Evolutionary conservation across 2,888 invertebrate genomes (phyloP).

Genomic region (Eutolmus rufibarbis): DNA sequence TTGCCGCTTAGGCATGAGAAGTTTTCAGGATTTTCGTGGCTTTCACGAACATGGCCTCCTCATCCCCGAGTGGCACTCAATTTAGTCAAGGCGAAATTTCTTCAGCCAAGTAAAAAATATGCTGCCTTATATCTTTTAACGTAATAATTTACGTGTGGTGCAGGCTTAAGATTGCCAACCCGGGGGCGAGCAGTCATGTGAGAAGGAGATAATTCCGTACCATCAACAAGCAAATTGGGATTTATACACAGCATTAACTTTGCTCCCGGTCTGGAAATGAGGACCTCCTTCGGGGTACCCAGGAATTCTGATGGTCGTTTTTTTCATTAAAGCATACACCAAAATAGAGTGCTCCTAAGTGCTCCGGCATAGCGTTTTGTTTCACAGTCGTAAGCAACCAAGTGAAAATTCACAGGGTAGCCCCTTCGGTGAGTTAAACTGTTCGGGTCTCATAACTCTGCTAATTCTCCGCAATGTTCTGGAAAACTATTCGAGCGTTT

Average conservation of each 20-base stretch:
- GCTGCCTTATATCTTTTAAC: constrained; percentile 16
- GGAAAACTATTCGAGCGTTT: constrained; percentile 22
- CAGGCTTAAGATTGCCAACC: constrained; percentile 1
- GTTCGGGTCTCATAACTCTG: background rate
- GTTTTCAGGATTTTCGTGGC: background rate
- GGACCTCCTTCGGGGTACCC: background rate
- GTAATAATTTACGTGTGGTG: constrained; percentile 32
- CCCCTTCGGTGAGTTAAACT: background rate
- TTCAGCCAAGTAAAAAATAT: constrained; percentile 9
- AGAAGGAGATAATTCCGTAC: constrained; percentile 44
- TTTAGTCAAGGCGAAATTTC: background rate
- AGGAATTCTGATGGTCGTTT: background rate
- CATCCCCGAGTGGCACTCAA: background rate
- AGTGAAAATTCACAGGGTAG: background rate
- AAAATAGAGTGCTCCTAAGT: constrained; percentile 20
- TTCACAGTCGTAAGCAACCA: background rate
- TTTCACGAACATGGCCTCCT: background rate
- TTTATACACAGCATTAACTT: constrained; percentile 37
- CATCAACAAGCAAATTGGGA: constrained; percentile 36
- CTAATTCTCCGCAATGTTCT: constrained; percentile 6
- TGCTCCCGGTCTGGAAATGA: background rate
- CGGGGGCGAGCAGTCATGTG: constrained; percentile 42
- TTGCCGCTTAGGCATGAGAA: background rate
- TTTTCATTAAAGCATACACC: constrained; percentile 8
- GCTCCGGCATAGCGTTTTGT: background rate